Base-by-base conservation (phyloP, 2,113 vertebrate species). In the Zapornia atra region DNA sequence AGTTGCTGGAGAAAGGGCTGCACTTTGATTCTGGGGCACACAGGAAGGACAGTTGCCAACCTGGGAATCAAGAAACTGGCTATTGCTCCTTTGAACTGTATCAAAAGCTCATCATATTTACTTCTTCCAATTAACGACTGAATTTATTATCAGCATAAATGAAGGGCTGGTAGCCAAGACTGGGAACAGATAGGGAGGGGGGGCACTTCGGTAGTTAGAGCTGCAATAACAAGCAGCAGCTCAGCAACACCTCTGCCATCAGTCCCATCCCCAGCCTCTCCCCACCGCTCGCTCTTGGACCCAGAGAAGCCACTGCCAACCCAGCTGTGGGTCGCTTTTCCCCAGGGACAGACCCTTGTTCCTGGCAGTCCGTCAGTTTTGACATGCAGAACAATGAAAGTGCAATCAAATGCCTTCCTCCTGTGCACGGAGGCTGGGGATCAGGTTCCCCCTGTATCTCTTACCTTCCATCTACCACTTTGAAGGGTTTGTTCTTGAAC, bases 381-480 rank as follows among this genome's bases (percentile, higher is more conserved):
- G 95, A 94, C 42, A 8, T 71, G 65, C 50, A 64, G 86, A 96
- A 96, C 95, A 97, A 96, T 93, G 92, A 94, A 95, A 60, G 29
- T 75, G 93, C 96, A 90, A 88, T 81, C 82, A 96, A 95, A 92
- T 10, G 65, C 92, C 88, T 95, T 91, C 86, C 57, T 75, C 82
- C 80, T 29, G 88, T 44, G 72, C 1, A 0, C 1, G 0, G 19
- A 92, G 65, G 18, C 72, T 11, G 70, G 29, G 69, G 90, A 93
- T 96, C 92, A 46, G 56, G 48, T 97, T 97, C 57, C 86, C 34
- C 57, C 53, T 95, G 61, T 76, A 93, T 92, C 95, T 94, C 83
- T 96, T 88, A 88, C 92, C 72, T 88, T 96, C 88, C 81, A 79
- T 65, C 88, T 40, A 53, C 70, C 72, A 57, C 95, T 96, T 95